phyloP scores from a whole-genome alignment of 1,140 invertebrate species.

The Globodera ellingtonae region DNA sequence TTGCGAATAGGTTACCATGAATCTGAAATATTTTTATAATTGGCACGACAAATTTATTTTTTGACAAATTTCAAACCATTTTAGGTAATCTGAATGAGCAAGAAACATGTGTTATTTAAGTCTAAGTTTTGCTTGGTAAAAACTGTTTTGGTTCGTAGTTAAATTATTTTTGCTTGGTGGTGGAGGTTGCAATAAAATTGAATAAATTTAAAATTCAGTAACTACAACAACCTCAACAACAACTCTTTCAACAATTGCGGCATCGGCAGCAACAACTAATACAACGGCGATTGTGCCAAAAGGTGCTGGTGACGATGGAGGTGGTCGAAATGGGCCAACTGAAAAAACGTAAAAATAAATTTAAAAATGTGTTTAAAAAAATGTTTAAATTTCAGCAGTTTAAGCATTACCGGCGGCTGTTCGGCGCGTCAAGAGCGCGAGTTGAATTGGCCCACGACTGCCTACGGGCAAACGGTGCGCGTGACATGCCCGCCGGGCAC shows the following conservation, averaged over 20 bases:
- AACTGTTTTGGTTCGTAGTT: neutral
- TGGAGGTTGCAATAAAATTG: neutral
- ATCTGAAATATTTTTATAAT: too few relatives aligned
- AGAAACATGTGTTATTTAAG: too few relatives aligned
- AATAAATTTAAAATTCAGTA: neutral
- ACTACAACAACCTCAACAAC: slow-evolving; percentile 3
- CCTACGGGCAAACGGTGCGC: neutral
- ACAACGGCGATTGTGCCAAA: neutral
- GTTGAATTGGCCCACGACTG: neutral
- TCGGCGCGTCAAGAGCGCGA: neutral
- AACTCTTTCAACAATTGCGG: neutral
- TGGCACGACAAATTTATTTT: too few relatives aligned
- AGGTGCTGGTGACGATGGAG: neutral
- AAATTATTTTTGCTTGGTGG: neutral
- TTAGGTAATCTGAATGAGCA: too few relatives aligned
- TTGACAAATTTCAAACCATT: too few relatives aligned
- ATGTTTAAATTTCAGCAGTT: neutral
- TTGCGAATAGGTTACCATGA: too few relatives aligned
- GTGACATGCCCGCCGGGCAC: slow-evolving; percentile 23
- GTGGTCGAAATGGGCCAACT: neutral
- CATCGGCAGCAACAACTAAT: neutral
- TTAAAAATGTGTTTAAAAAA: neutral
- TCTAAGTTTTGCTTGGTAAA: too few relatives aligned
- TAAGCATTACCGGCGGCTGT: neutral
- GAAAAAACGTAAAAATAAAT: neutral